phyloP scores from a whole-genome alignment of 2,888 invertebrate species.

The Erebia ligea region DNA sequence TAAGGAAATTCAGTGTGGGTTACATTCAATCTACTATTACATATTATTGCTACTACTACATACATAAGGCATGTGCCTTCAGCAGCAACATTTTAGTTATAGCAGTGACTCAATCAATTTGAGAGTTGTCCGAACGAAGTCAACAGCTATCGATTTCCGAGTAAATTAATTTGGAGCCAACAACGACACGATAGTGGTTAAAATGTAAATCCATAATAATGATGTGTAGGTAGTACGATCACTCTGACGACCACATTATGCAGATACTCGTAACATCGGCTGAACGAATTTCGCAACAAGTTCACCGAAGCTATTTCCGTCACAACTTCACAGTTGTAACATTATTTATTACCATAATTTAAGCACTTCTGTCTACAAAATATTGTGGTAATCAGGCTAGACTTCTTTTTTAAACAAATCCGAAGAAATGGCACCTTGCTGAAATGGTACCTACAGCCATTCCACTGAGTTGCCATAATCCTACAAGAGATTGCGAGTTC shows the following conservation, averaged over 20 bases:
- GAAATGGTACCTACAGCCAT: no score
- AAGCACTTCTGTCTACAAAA: no score
- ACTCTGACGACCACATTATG: slow-evolving; percentile 75
- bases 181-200: slow-evolving; percentile 63
- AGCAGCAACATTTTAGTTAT: not conserved
- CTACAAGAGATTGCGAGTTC: no score
- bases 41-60: no score
- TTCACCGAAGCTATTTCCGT: slow-evolving; percentile 58
- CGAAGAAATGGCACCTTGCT: no score
- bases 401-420: no score
- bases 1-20: no score
- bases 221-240: slow-evolving; percentile 60
- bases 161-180: slow-evolving; percentile 63
- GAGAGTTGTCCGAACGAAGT: slow-evolving; percentile 17
- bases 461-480: no score
- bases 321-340: slow-evolving; percentile 33
- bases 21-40: no score
- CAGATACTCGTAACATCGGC: slow-evolving; percentile 73
- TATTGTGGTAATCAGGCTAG: no score
- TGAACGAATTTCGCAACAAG: slow-evolving; percentile 79
- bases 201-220: slow-evolving; percentile 73
- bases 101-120: slow-evolving; percentile 7
- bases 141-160: slow-evolving; percentile 46
- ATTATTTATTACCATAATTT: no score
- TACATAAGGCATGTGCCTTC: no score